Base-by-base conservation (phyloP, 2,888 invertebrate genomes). In the Clusia tigrina region DNA sequence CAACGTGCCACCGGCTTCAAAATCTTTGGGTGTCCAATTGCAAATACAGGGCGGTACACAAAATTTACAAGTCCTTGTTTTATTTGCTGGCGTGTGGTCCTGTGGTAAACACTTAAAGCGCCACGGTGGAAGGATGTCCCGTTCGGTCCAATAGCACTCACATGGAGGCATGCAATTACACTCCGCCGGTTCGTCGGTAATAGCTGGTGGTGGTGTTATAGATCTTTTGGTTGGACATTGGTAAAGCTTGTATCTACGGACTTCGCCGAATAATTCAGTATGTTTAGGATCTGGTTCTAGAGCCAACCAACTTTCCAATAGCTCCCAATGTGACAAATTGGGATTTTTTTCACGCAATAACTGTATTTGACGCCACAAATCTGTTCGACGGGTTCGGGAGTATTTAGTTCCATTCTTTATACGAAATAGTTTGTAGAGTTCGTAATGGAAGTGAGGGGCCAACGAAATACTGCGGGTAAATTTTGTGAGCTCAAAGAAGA, bases 351-450 rank as follows among this genome's bases (percentile, higher is more conserved):
- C 83, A 63, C 80, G 80, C 2, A 88, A 63, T 0, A 88, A 83
- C 60, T 87, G 85, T 86, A 87, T 86, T 80, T 84, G 85, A 0
- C 86, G 82, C 1, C 87, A 82, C 0, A 88, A 73, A 26, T 87
- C 86, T 0, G 82, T 81, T 60, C 86, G 86, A 64, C 68, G 83
- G 58, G 85, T 70, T 1, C 82, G 78, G 0, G 86, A 86, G 81
- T 86, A 86, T 15, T 68, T 82, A 0, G 85, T 85, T 0, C 88
- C 88, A 0, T 86, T 87, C 42, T 84, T 80, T 0, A 86, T 81
- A 15, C 85, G 85, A 74, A 86, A 87, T 73, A 85, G 80, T 1
- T 86, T 86, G 65, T 85, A 86, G n/a, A 87, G 83, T 0, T 86
- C 86, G 2, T 85, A 70, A 0, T 87, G 86, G 48, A 85, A 81